Base-by-base conservation (phyloP, 2,113 vertebrate genomes). In the Climacteris rufus region DNA sequence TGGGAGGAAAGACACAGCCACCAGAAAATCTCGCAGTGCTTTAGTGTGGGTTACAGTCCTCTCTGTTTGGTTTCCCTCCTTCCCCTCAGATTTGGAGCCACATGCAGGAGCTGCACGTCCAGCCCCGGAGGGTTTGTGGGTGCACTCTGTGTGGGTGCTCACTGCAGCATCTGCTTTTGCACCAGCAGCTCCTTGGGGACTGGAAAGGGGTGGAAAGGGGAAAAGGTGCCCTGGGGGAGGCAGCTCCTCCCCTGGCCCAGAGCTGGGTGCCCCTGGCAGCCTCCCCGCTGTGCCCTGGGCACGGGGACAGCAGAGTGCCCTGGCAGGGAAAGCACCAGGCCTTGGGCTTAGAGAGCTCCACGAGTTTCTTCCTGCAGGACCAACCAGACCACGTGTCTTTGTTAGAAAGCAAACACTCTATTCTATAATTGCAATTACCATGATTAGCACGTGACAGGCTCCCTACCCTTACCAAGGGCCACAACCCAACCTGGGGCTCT, bases 361-460 rank as follows among this genome's bases (percentile, higher is more conserved):
- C 1, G 44, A 11, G 50, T 6, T 56, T 24, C 40, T 4, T 77
- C 52, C 44, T 49, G 81, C 33, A 69, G 39, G 37, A 60, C 33
- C n/a, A 63, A 52, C 39, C 8, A 19, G 11, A 18, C 30, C n/a
- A 13, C 0, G 2, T 19, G 59, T 9, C 15, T 30, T 25, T 54
- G 33, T 66, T 23, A 66, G 75, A 78, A 52, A 83, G 79, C 56
- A 47, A 1, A 4, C 15, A 2, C 0, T 2, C 2, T 21, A 5
- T 76, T 65, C 61, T 14, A 20, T 31, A 39, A 7, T 25, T n/a
- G 30, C 7, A 21, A 22, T 60, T 15, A 10, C 12, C 24, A 0
- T 1, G 0, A 10, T 37, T 13, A 11, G 44, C 15, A 0, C 0
- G 7, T 1, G 31, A 37, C 5, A 50, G 59, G 22, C 47, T 40